Conservation (phyloP, 2,888 invertebrate genomes). For the Amiota communis region DNA sequence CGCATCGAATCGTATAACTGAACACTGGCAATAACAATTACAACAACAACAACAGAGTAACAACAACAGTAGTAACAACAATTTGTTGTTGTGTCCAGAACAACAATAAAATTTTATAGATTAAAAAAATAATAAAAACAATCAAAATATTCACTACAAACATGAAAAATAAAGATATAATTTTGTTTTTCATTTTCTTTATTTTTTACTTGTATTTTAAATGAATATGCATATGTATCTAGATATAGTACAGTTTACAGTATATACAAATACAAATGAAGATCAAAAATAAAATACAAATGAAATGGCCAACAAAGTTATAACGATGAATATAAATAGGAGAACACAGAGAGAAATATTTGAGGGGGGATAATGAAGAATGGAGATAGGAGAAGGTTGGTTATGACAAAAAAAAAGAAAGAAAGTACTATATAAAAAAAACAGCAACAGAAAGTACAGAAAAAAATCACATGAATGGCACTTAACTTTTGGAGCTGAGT, state of each 20-base stretch:
- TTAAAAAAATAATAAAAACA: slow-evolving; percentile 18
- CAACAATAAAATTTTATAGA: slow-evolving; percentile 28
- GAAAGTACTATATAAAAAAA: slow-evolving; percentile 18
- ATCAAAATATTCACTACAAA: slow-evolving; percentile 27
- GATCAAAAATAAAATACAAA: slow-evolving; percentile 31
- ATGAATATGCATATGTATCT: too few species aligned
- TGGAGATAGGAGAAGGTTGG: slow-evolving; percentile 34
- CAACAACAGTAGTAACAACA: slow-evolving; percentile 15
- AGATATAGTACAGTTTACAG: too few species aligned
- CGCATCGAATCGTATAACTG: not conserved
- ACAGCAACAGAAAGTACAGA: slow-evolving; percentile 22
- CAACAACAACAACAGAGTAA: slow-evolving; percentile 43
- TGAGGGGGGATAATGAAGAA: not conserved
- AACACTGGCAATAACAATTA: slow-evolving; percentile 45
- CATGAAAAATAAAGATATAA: slow-evolving; percentile 29
- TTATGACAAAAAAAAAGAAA: slow-evolving; percentile 25
- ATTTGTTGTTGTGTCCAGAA: not conserved
- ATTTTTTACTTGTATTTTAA: too few species aligned
- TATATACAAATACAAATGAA: too few species aligned
- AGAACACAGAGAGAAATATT: too few species aligned
- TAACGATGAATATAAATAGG: slow-evolving; percentile 35
- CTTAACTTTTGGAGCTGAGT: slow-evolving; percentile 53
- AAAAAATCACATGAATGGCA: slow-evolving; percentile 60
- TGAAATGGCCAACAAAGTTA: slow-evolving; percentile 43
- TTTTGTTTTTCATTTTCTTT: too few species aligned